phyloP scores from a whole-genome alignment of 2,888 invertebrate genomes.

The Xylocampa areola region DNA sequence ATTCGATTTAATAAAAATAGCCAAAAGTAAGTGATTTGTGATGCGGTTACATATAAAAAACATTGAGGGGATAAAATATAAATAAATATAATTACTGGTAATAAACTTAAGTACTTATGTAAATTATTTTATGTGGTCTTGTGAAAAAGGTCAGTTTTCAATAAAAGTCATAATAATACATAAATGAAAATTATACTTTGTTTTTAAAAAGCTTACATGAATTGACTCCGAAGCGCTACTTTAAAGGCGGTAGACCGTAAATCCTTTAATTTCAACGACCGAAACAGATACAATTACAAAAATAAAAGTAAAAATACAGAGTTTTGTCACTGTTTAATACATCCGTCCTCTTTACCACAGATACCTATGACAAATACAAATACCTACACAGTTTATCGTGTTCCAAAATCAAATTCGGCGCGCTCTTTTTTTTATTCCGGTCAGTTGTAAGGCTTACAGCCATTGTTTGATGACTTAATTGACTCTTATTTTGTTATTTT shows the following conservation, averaged over 20 bases:
- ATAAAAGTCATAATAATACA: no score
- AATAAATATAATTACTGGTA: no score
- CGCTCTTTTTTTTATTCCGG: constrained; percentile 27
- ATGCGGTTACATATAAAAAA: not conserved
- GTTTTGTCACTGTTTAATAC: constrained; percentile 48
- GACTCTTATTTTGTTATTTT: not conserved
- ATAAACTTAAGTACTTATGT: no score
- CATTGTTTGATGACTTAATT: not conserved
- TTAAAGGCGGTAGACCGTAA: constrained; percentile 64
- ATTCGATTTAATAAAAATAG: constrained; percentile 10
- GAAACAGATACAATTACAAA: constrained; percentile 53
- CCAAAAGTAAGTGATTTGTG: constrained; percentile 32
- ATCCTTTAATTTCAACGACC: constrained; percentile 63
- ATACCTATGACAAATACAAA: no score
- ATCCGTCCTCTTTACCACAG: constrained; percentile 50
- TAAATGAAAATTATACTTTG: not conserved
- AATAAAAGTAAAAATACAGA: constrained; percentile 43
- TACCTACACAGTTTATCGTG: no score
- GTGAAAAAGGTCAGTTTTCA: no score
- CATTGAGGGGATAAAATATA: not conserved
- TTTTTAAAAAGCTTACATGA: constrained; percentile 30
- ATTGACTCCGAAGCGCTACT: constrained; percentile 32
- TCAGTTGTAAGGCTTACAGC: not conserved
- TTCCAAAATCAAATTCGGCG: constrained; percentile 37
- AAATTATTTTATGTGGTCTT: no score